These are phyloP conservation scores for Acanthaster planci DNA, from an alignment of 35 echinoderm and acorn worm species.

Conservation along the genomic window DNA sequence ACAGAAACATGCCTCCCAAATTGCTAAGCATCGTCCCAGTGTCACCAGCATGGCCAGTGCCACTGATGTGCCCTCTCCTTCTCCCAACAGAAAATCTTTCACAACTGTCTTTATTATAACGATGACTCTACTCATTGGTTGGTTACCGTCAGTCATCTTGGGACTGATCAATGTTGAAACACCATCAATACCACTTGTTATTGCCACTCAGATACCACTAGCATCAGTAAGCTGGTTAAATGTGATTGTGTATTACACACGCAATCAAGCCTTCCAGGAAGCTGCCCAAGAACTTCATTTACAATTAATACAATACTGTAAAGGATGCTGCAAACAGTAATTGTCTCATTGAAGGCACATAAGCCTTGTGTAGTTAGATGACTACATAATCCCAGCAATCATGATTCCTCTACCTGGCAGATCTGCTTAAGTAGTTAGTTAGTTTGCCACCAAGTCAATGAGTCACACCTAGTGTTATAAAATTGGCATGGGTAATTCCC, in stretches of 20 bases:
- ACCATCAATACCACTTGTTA: background rate
- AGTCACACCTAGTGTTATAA: too few species aligned
- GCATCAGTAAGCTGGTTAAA: constrained; percentile 11
- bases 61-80: background rate
- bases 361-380: too few species aligned
- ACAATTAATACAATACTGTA: background rate
- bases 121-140: background rate
- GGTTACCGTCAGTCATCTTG: background rate
- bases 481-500: too few species aligned
- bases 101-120: constrained; percentile 13
- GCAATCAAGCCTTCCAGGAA: constrained; percentile 12
- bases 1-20: background rate
- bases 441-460: too few species aligned
- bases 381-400: too few species aligned
- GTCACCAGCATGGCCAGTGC: background rate
- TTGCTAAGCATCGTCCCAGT: background rate
- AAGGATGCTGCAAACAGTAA: constrained; percentile 3
- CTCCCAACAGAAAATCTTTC: constrained; percentile 24
- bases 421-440: too few species aligned
- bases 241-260: constrained; percentile 5
- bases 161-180: background rate
- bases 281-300: background rate
- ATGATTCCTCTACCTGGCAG: too few species aligned
- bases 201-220: background rate
- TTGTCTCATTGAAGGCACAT: too few species aligned